phyloP scores from a whole-genome alignment of 2,888 invertebrate species.

The Orchesella flavescens region DNA sequence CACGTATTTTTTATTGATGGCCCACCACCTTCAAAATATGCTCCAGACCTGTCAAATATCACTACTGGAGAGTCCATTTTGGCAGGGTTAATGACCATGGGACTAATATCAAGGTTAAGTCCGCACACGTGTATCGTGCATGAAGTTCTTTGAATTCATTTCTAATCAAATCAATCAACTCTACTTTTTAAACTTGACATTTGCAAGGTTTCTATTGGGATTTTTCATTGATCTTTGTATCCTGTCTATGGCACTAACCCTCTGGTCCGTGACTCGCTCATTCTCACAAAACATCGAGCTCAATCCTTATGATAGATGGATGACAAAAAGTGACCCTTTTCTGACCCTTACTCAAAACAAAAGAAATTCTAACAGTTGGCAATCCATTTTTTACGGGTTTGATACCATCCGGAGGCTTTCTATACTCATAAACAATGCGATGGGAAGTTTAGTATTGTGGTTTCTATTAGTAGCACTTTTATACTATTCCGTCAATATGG shows the following conservation, averaged over 20 bases:
- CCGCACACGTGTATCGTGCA: too few species aligned
- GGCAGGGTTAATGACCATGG: not conserved
- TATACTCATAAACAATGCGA: conserved; percentile 20
- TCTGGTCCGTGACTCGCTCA: conserved; percentile 19
- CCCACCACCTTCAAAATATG: not conserved
- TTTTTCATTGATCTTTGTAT: conserved; percentile 52
- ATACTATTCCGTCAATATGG: conserved; percentile 46
- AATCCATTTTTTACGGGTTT: not conserved
- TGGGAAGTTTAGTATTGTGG: conserved; percentile 31
- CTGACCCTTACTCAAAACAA: not conserved
- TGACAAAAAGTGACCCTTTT: not conserved
- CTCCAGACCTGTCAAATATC: conserved; percentile 8
- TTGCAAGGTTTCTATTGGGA: conserved; percentile 27
- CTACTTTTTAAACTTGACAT: too few species aligned
- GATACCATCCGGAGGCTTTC: conserved; percentile 9
- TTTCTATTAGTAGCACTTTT: conserved; percentile 40
- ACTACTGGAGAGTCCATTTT: not conserved
- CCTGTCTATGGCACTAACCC: conserved; percentile 14
- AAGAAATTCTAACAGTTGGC: not conserved
- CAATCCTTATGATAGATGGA: conserved; percentile 24
- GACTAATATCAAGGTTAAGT: conserved; percentile 2
- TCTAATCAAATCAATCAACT: too few species aligned
- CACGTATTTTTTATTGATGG: conserved; percentile 33
- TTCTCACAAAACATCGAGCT: conserved; percentile 27
- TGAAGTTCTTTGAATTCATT: too few species aligned